Evolutionary conservation across 35 echinoderm and acorn worm genomes (phyloP).

Genomic region (Chiridota heheva): DNA sequence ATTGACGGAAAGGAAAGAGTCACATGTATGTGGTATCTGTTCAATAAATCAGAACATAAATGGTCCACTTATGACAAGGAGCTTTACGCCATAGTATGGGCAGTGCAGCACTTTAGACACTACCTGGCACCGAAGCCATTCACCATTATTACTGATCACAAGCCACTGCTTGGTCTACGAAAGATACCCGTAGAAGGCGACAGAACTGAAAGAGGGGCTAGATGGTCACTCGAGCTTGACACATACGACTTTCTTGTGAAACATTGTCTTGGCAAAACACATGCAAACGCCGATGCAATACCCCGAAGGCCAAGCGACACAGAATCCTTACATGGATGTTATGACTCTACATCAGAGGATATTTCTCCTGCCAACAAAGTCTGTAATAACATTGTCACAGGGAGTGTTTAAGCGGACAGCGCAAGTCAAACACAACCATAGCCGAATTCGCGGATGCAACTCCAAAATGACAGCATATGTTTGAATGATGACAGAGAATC

Average conservation of each 20-base stretch:
- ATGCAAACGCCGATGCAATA: constrained; percentile 38
- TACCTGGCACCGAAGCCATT: constrained; percentile 29
- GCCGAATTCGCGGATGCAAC: no score
- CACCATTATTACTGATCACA: constrained; percentile 50
- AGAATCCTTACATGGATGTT: no score
- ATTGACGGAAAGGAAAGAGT: background rate
- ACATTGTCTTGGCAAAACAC: constrained; percentile 32
- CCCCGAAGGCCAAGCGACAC: background rate
- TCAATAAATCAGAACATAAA: background rate
- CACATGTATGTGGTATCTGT: no score
- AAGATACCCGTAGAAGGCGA: constrained; percentile 21
- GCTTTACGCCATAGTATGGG: constrained; percentile 38
- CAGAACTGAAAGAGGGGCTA: background rate
- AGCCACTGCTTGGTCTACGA: constrained; percentile 20
- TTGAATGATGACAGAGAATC: no score
- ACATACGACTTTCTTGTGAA: constrained; percentile 10
- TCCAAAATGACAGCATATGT: no score
- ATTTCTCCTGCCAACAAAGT: no score
- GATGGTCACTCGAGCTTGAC: constrained; percentile 47
- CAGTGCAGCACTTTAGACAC: constrained; percentile 62
- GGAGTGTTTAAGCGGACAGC: no score
- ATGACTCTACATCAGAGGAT: no score
- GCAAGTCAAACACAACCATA: no score
- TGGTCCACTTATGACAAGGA: background rate
- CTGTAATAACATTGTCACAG: no score